Conservation (phyloP, 2,888 invertebrate species). For the Harpalus rufipes region DNA sequence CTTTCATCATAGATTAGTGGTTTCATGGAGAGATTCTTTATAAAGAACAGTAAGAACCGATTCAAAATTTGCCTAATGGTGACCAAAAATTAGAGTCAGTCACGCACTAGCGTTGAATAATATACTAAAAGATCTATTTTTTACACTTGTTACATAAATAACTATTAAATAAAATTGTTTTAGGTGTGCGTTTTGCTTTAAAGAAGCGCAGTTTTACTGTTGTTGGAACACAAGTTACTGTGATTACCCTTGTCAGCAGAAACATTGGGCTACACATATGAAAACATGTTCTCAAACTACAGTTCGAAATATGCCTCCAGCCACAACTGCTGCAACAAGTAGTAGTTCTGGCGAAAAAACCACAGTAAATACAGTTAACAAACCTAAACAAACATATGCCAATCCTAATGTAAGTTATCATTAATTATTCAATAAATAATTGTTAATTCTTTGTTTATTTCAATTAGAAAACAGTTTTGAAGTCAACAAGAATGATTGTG, state of each 20-base stretch:
- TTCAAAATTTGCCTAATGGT: too few relatives aligned
- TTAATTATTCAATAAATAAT: not conserved
- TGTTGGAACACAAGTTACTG: constrained; percentile 99
- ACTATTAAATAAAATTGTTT: not conserved
- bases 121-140: too few relatives aligned
- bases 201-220: constrained; percentile 95
- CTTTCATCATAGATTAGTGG: too few relatives aligned
- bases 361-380: constrained; percentile 55
- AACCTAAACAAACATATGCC: constrained; percentile 69
- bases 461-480: constrained; percentile 58
- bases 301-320: constrained; percentile 58
- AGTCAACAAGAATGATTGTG: constrained; percentile 64
- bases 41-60: too few relatives aligned
- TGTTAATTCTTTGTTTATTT: constrained; percentile 8
- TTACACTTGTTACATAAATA: not conserved
- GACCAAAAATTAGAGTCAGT: too few relatives aligned
- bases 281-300: constrained; percentile 79
- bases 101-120: too few relatives aligned
- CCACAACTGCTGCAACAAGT: constrained; percentile 1
- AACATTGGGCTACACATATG: constrained; percentile 91
- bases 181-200: constrained; percentile 90
- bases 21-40: too few relatives aligned
- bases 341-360: constrained; percentile 13
- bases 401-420: constrained; percentile 52
- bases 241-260: constrained; percentile 91